These are phyloP conservation scores for Pseudolycoriella hygida DNA, from an alignment of 2,888 invertebrate genomes.

Conservation along the genomic window DNA sequence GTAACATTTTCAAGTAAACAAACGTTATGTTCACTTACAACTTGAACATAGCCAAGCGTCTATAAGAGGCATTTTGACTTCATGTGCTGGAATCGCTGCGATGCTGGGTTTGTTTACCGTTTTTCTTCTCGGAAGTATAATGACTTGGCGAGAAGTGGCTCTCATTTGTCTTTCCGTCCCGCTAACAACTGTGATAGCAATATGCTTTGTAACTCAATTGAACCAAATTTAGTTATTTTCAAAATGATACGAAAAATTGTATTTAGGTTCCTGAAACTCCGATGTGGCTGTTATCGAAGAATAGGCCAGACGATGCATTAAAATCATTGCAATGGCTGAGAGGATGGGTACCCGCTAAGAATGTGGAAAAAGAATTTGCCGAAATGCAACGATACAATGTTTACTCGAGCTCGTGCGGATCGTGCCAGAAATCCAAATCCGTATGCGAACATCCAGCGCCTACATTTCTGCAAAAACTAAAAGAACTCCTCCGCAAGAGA, in stretches of 20 bases:
- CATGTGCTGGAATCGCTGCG: constrained; percentile 27
- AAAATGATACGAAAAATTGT: constrained; percentile 1
- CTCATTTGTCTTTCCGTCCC: constrained; percentile 33
- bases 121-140: constrained; percentile 33
- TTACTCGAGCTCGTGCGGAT: constrained; percentile 11
- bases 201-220: constrained; percentile 31
- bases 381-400: constrained; percentile 13
- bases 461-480: constrained; percentile 14
- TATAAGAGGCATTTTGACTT: constrained; percentile 35
- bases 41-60: constrained; percentile 32
- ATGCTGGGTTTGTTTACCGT: constrained; percentile 34
- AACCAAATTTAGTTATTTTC: too few species aligned
- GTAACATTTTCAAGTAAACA: constrained; percentile 16
- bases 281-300: constrained; percentile 38
- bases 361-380: constrained; percentile 13
- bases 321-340: constrained; percentile 35
- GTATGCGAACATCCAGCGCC: constrained; percentile 19
- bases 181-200: constrained; percentile 32
- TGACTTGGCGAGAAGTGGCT: constrained; percentile 36
- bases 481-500: constrained; percentile 32
- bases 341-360: constrained; percentile 20
- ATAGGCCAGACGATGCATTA: constrained; percentile 34
- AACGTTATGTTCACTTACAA: not conserved
- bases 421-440: constrained; percentile 11
- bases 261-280: constrained; percentile 39